phyloP scores from a whole-genome alignment of 2,888 invertebrate species.

The Monochamus alternatus region DNA sequence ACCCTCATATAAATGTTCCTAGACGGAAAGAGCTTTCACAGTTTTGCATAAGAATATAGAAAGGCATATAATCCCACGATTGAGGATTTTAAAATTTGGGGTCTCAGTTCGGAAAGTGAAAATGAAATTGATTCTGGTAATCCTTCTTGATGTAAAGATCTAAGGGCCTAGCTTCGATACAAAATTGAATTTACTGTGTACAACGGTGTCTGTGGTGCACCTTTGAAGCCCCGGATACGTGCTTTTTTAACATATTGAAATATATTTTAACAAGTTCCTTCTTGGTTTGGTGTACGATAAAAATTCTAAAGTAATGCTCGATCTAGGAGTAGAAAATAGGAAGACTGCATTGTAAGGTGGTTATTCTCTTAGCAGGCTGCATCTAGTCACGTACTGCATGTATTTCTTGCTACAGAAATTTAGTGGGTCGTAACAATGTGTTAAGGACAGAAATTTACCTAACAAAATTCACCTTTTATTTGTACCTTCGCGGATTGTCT shows the following conservation, averaged over 20 bases:
- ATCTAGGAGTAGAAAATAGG: background rate
- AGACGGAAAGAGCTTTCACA: constrained; percentile 27
- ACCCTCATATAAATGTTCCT: constrained; percentile 30
- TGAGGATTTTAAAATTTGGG: constrained; percentile 51
- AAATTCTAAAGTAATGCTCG: constrained; percentile 29
- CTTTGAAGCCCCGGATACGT: constrained; percentile 40
- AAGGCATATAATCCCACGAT: constrained; percentile 53
- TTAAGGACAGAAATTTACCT: background rate
- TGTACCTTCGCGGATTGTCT: background rate
- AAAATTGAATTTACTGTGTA: constrained; percentile 56
- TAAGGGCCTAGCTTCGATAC: constrained; percentile 55
- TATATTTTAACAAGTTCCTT: constrained; percentile 31
- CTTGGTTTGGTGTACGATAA: constrained; percentile 19
- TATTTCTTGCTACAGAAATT: background rate
- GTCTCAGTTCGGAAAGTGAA: constrained; percentile 56
- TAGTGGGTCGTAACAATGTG: constrained; percentile 1
- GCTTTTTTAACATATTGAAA: constrained; percentile 37
- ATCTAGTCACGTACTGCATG: constrained; percentile 23
- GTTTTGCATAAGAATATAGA: constrained; percentile 49
- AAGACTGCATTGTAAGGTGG: background rate
- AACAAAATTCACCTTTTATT: background rate
- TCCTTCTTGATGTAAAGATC: constrained; percentile 56
- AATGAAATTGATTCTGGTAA: constrained; percentile 59
- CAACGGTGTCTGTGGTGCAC: constrained; percentile 45
- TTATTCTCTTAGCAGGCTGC: constrained; percentile 6